phyloP scores from a whole-genome alignment of 2,888 invertebrate species.

The Zaprionus bogoriensis region DNA sequence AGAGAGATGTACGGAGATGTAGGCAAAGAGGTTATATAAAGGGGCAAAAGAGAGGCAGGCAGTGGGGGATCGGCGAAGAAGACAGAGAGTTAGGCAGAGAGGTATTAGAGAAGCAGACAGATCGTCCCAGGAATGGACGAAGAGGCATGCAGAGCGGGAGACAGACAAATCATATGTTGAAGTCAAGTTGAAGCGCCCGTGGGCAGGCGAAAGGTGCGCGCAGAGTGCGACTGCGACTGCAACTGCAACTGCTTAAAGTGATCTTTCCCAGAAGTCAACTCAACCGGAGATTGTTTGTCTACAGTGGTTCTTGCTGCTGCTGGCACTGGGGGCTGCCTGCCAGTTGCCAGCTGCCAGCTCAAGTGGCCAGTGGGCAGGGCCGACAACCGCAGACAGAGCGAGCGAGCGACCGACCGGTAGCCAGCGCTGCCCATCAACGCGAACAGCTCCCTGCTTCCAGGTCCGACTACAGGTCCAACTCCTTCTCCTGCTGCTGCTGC shows the following conservation, averaged over 20 bases:
- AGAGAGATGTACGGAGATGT: too few species aligned
- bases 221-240: too few species aligned
- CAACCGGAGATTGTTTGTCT: slow-evolving; percentile 64
- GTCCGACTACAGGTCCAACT: not conserved
- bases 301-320: slow-evolving; percentile 6
- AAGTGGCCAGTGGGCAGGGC: slow-evolving; percentile 53
- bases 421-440: slow-evolving; percentile 66
- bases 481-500: slow-evolving; percentile 33
- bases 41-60: too few species aligned
- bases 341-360: slow-evolving; percentile 13
- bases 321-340: not conserved
- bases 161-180: slow-evolving; percentile 77
- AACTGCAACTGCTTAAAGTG: slow-evolving; percentile 55
- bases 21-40: too few species aligned
- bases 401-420: slow-evolving; percentile 54
- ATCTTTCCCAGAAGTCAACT: slow-evolving; percentile 71
- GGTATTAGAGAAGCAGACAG: too few species aligned
- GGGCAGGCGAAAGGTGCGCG: slow-evolving; percentile 24
- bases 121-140: too few species aligned
- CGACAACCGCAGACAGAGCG: slow-evolving; percentile 51
- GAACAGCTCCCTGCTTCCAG: slow-evolving; percentile 21
- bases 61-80: too few species aligned
- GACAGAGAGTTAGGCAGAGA: too few species aligned
- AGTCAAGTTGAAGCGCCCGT: slow-evolving; percentile 29
- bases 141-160: too few species aligned